These are phyloP conservation scores for Scylla paramamosain DNA, from an alignment of 1,140 invertebrate genomes.

Conservation along the genomic window DNA sequence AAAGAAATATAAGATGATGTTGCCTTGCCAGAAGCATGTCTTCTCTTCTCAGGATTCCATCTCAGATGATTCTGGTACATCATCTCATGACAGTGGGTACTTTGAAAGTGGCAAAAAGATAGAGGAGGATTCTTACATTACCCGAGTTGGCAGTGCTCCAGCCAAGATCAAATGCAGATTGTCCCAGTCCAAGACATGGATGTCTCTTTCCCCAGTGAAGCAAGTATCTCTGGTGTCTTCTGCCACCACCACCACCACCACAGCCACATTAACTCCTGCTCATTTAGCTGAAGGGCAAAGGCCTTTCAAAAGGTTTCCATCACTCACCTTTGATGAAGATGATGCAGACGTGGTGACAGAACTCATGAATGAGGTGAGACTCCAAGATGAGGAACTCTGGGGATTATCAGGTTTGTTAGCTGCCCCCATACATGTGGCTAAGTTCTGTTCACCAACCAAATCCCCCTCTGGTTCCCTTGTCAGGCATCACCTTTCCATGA, in stretches of 20 bases:
- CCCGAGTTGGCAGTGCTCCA: too few species aligned
- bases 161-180: too few species aligned
- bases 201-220: constrained; percentile 77
- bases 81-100: constrained; percentile 84
- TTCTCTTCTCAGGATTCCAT: constrained; percentile 76
- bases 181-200: too few species aligned
- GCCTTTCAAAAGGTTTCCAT: constrained; percentile 85
- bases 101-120: constrained; percentile 79
- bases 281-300: not conserved
- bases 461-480: constrained; percentile 72
- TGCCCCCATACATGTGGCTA: constrained; percentile 45
- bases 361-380: constrained; percentile 77
- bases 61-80: constrained; percentile 82
- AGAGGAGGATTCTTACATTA: too few species aligned
- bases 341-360: constrained; percentile 78
- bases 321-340: constrained; percentile 82
- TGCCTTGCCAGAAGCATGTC: constrained; percentile 50
- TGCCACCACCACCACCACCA: not conserved
- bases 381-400: constrained; percentile 56
- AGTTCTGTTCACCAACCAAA: not conserved
- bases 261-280: not conserved
- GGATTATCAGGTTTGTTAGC: too few species aligned
- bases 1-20: constrained; percentile 63
- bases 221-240: not conserved
- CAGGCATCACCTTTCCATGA: constrained; percentile 61